Conservation (phyloP, 2,113 vertebrate species). For the Bucco capensis region DNA sequence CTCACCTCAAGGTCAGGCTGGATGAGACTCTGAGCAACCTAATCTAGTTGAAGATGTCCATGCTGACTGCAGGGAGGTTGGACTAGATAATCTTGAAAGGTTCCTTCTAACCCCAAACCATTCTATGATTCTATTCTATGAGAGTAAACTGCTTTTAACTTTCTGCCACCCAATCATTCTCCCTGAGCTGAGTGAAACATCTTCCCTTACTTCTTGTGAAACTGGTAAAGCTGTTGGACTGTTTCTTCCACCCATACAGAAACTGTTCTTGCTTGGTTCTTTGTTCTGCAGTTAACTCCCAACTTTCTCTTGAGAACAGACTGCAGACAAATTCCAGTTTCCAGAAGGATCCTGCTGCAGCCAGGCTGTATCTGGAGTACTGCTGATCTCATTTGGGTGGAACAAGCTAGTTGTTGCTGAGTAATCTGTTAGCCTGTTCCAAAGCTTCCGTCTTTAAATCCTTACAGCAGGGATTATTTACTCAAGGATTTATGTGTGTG, state of each 20-base stretch:
- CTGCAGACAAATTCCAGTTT: neutral
- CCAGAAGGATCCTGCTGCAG: neutral
- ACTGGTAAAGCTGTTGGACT: neutral
- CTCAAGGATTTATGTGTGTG: constrained; percentile 7
- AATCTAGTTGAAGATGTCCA: too few relatives aligned
- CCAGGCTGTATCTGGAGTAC: neutral
- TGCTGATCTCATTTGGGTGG: constrained; percentile 49
- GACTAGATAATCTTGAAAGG: too few relatives aligned
- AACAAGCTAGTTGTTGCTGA: constrained; percentile 3
- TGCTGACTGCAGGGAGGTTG: too few relatives aligned
- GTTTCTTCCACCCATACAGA: neutral
- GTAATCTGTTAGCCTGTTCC: neutral
- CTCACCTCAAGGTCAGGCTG: too few relatives aligned
- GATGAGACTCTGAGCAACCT: too few relatives aligned
- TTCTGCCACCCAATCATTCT: neutral
- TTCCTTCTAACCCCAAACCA: too few relatives aligned
- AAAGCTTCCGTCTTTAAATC: constrained; percentile 21
- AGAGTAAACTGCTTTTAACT: neutral
- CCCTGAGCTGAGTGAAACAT: neutral
- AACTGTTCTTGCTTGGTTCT: neutral
- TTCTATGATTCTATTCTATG: too few relatives aligned
- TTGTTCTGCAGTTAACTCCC: neutral
- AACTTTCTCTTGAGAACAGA: neutral
- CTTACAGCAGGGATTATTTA: constrained; percentile 23
- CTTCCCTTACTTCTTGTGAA: neutral